A percentile compares a stretch with the other conserved stretches of the same genome.
phyloP scores from a whole-genome alignment of 2,797 vertebrate species.

The Rhodeus uyekii region DNA sequence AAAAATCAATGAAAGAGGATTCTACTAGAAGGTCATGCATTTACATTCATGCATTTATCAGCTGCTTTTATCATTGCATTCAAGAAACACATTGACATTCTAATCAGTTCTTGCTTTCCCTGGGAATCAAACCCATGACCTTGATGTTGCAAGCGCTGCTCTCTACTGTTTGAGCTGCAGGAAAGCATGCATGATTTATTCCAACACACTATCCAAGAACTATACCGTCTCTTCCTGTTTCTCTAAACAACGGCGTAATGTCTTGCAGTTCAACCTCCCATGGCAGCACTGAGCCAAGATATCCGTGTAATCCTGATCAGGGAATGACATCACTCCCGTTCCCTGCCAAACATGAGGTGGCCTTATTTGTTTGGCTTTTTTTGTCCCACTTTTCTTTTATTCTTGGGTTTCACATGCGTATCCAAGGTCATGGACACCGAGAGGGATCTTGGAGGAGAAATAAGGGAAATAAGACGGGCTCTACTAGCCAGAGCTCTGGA shows the following conservation, averaged over 20 bases:
- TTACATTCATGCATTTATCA: no score
- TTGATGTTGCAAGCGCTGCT: no score
- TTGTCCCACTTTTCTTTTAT: conserved; percentile 43
- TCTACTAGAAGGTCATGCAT: no score
- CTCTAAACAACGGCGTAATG: conserved; percentile 63
- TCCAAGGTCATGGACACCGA: conserved; percentile 63
- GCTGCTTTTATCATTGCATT: no score
- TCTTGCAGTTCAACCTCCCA: conserved; percentile 64
- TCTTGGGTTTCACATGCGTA: conserved; percentile 51
- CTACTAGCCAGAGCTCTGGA: conserved; percentile 35
- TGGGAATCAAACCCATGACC: no score
- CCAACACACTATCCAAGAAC: background rate
- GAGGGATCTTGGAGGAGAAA: conserved; percentile 43
- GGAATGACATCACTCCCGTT: conserved; percentile 62
- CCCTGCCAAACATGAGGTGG: conserved; percentile 52
- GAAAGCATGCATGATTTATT: background rate
- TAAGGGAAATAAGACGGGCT: conserved; percentile 26
- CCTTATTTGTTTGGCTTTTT: conserved; percentile 59
- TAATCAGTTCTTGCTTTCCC: no score
- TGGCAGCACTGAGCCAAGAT: conserved; percentile 25
- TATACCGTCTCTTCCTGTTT: conserved; percentile 56
- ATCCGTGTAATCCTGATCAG: conserved; percentile 21
- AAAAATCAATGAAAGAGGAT: no score
- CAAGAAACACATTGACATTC: no score
- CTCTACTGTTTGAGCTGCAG: no score